Evolutionary conservation across 2,113 vertebrate genomes (phyloP).

Genomic region (Neopipo cinnamomea): DNA sequence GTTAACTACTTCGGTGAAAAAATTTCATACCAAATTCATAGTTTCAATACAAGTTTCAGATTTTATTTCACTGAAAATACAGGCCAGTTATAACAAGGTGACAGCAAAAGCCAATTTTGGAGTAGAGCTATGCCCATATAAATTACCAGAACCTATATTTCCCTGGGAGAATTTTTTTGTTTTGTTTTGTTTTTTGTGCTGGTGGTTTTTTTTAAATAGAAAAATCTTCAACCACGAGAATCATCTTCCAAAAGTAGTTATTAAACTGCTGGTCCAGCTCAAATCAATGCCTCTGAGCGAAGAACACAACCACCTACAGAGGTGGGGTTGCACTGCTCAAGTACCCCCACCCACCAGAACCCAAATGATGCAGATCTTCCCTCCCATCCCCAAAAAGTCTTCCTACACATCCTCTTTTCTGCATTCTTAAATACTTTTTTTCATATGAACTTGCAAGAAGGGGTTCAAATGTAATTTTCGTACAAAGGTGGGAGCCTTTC

Average conservation of each 20-base stretch:
- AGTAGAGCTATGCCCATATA: not conserved
- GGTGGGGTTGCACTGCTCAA: rapidly evolving
- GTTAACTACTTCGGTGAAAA: not conserved
- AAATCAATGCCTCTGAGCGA: not conserved
- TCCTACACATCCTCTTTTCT: not conserved
- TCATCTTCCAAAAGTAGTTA: not conserved
- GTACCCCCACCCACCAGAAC: not conserved
- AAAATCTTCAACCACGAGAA: not conserved
- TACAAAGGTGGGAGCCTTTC: not conserved
- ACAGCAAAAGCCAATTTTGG: not conserved
- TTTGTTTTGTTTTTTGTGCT: not conserved
- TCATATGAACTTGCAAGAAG: not conserved
- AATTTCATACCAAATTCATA: not conserved
- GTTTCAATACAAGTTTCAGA: not conserved
- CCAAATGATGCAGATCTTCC: not conserved
- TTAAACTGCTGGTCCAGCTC: not conserved
- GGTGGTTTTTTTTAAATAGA: not conserved
- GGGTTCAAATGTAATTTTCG: not conserved
- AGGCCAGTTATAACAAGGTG: not conserved
- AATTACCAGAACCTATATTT: not conserved
- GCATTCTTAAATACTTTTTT: not conserved
- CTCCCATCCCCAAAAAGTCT: not conserved
- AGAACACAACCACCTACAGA: not conserved
- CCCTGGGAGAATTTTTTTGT: no score
- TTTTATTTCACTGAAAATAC: not conserved